phyloP scores from a whole-genome alignment of 2,797 vertebrate species.

The Falco cherrug region DNA sequence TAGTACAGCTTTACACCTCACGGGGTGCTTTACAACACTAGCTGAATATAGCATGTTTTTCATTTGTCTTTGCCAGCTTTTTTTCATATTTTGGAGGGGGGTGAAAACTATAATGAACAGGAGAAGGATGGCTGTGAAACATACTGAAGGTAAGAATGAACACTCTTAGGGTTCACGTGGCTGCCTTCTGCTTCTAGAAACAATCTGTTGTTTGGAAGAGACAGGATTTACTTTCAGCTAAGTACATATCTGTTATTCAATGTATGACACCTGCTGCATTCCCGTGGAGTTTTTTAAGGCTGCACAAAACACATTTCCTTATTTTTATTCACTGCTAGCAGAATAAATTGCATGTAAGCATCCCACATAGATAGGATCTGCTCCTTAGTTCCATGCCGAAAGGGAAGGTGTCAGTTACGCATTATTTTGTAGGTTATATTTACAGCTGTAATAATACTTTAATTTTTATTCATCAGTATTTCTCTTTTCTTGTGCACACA shows the following conservation, averaged over 20 bases:
- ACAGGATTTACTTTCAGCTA: neutral
- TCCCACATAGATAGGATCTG: neutral
- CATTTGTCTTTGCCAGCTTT: neutral
- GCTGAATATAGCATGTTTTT: neutral
- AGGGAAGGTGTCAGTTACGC: neutral
- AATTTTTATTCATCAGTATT: neutral
- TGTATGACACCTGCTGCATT: neutral
- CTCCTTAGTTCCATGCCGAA: neutral
- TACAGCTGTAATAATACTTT: neutral
- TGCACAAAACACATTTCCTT: neutral
- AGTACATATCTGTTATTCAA: neutral
- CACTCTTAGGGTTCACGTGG: neutral
- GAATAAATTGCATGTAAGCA: neutral
- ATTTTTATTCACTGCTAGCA: neutral
- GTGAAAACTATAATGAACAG: neutral
- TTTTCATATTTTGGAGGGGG: neutral
- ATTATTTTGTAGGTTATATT: neutral
- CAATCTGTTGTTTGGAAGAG: neutral
- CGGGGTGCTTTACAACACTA: neutral
- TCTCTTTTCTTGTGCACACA: neutral
- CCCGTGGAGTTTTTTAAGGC: neutral
- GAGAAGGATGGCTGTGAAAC: neutral
- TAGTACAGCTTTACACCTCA: neutral
- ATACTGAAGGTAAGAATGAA: neutral
- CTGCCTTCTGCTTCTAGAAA: neutral